Base-by-base conservation (phyloP, 2,888 invertebrate species). In the Noctua fimbriata region DNA sequence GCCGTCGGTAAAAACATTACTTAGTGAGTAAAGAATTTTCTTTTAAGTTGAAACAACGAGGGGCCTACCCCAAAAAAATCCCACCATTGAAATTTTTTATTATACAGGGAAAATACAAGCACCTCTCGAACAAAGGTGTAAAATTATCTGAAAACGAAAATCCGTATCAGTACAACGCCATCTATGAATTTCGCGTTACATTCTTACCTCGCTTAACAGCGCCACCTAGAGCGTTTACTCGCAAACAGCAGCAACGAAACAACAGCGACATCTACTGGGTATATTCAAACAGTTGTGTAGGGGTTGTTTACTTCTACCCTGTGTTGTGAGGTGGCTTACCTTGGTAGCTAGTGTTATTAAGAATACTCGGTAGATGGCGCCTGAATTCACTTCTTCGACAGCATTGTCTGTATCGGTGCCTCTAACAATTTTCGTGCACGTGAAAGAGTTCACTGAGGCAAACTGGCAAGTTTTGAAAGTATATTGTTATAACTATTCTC, bases 211-310 rank as follows among this genome's bases (percentile, higher is more conserved):
- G 7, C 36, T n/a, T 14, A 21, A 69, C 69, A 81, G 70, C 87
- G 87, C 88, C 85, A 78, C 72, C 87, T 85, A 72, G 14, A 12
- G 10, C 18, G 10, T n/a, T 55, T 1, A 10, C 47, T 70, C 7
- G 49, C 14, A 73, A 72, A 69, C 47, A 14, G 14, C 44, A 24
- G 1, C 65, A 70, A 32, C 47, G 60, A 18, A 41, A 36, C 76
- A 41, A 21, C 41, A 85, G 76, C 84, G 88, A 71, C 87, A 88
- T 84, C 88, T 87, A 55, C 58, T 71, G 74, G 44, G n/a, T 10
- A n/a, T 70, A 49, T 41, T n/a, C 10, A 21, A 67, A 78, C 21
- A 24, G 41, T 73, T 55, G 18, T 58, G 1, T 24, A n/a, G 47
- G 70, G 74, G 70, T 28, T 49, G 75, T 69, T 76, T 69, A 14